A percentile compares a stretch with the other conserved stretches of the same genome.
These are phyloP conservation scores for Bombus superbus DNA, from an alignment of 1,140 invertebrate species.

Conservation along the genomic window DNA sequence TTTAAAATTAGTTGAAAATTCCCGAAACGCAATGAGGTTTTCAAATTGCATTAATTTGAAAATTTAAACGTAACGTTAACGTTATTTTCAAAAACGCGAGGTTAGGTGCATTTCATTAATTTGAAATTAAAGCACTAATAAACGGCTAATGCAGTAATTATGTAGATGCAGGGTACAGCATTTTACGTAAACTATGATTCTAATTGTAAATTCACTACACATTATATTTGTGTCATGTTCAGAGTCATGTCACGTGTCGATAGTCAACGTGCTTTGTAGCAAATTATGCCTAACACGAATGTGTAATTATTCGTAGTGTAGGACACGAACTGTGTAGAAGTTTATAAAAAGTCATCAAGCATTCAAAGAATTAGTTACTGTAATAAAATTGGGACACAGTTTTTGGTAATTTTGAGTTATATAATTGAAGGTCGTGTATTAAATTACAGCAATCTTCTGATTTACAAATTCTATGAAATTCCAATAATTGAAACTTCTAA, in stretches of 20 bases:
- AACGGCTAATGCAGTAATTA: background rate
- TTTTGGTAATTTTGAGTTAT: no score
- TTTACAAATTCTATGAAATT: background rate
- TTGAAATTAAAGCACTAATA: background rate
- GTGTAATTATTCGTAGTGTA: background rate
- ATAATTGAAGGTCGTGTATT: background rate
- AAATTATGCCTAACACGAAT: slow-evolving; percentile 14
- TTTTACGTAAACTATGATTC: background rate
- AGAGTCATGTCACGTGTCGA: slow-evolving; percentile 20
- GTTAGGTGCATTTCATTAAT: background rate
- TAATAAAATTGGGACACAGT: no score
- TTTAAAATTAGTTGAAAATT: background rate
- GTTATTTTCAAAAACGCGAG: background rate
- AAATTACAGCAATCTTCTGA: background rate
- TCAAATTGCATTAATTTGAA: background rate
- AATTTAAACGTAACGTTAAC: background rate
- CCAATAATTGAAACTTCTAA: no score
- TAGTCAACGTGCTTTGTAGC: slow-evolving; percentile 16
- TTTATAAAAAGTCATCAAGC: no score
- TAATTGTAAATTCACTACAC: slow-evolving; percentile 30
- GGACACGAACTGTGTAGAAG: background rate
- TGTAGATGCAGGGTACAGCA: background rate
- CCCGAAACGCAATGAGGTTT: no score
- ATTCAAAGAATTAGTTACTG: background rate
- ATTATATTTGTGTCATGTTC: slow-evolving; percentile 18